Conservation (phyloP, 1,140 invertebrate species). For the Campodea augens region DNA sequence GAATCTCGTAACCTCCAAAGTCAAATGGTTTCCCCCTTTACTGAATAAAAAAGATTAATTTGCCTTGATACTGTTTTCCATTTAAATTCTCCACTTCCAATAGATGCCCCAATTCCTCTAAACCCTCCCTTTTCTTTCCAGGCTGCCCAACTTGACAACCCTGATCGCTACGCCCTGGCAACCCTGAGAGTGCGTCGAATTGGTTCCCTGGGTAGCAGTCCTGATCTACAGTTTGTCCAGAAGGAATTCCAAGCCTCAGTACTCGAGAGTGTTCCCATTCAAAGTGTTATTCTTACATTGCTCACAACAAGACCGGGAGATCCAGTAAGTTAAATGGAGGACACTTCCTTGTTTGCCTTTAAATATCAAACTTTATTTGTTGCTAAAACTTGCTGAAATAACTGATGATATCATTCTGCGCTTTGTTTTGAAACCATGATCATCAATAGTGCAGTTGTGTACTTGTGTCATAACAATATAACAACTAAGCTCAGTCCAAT, state of each 20-base stretch:
- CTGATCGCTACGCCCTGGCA: conserved; percentile 64
- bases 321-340: conserved; percentile 26
- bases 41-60: not conserved
- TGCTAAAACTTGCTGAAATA: no score
- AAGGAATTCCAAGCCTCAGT: conserved; percentile 46
- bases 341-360: conserved; percentile 1
- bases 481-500: no score
- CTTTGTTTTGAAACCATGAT: no score
- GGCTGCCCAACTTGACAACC: conserved; percentile 71
- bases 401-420: no score
- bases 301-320: conserved; percentile 37
- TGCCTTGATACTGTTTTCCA: not conserved
- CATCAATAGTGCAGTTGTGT: no score
- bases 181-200: conserved; percentile 46
- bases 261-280: conserved; percentile 51
- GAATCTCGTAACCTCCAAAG: no score
- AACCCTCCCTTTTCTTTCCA: conserved; percentile 21
- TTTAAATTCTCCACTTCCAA: not conserved
- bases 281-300: conserved; percentile 43
- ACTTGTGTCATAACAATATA: no score
- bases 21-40: not conserved
- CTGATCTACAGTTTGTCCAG: conserved; percentile 44
- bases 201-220: conserved; percentile 25
- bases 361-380: conserved; percentile 5
- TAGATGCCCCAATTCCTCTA: conserved; percentile 5